phyloP scores from a whole-genome alignment of 2,797 vertebrate genomes.

The Myiotriccus ornatus region DNA sequence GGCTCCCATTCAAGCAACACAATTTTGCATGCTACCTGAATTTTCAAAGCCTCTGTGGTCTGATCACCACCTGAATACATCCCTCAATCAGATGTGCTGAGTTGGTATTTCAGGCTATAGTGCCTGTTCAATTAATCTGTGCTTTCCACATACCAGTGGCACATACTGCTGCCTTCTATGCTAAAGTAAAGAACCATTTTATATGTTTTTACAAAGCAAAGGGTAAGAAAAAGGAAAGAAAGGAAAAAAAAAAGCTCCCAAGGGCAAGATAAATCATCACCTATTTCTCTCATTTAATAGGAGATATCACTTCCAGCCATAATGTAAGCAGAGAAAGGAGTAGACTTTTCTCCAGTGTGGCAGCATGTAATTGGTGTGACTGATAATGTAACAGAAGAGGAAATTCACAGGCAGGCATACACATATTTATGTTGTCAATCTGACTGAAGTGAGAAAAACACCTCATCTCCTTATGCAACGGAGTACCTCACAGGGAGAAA shows the following conservation, averaged over 20 bases:
- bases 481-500: background rate
- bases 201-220: background rate
- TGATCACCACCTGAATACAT: background rate
- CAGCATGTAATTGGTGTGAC: background rate
- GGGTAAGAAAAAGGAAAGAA: background rate
- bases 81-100: background rate
- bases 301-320: background rate
- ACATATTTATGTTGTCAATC: background rate
- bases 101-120: background rate
- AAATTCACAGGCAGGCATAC: background rate
- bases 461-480: background rate
- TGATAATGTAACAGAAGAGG: background rate
- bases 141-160: background rate
- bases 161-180: background rate
- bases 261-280: background rate
- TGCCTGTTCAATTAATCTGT: background rate
- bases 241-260: background rate
- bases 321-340: background rate
- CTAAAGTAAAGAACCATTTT: background rate
- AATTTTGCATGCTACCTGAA: background rate
- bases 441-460: background rate
- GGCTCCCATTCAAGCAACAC: background rate
- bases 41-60: background rate
- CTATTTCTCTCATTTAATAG: background rate
- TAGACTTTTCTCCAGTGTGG: background rate